phyloP scores from a whole-genome alignment of 2,888 invertebrate species.

The Caenorhabditis macrosperma region DNA sequence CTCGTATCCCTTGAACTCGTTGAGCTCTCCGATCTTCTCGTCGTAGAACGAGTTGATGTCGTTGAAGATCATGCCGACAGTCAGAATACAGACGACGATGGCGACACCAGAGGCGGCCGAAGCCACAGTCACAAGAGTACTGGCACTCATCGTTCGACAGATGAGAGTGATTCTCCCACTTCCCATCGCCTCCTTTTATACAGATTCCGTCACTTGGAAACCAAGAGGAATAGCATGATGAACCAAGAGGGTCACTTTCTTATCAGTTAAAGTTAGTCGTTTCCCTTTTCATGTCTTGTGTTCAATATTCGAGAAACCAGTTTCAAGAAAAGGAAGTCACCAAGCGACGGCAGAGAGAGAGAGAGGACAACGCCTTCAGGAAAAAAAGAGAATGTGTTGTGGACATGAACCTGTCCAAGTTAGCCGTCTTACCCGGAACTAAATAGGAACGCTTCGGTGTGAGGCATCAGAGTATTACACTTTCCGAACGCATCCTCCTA shows the following conservation, averaged over 20 bases:
- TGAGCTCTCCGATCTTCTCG: slow-evolving; percentile 63
- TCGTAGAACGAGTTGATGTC: slow-evolving; percentile 67
- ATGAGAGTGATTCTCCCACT: slow-evolving; percentile 35
- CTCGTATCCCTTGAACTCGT: slow-evolving; percentile 63
- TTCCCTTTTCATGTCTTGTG: slow-evolving; percentile 31
- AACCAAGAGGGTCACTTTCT: slow-evolving; percentile 12
- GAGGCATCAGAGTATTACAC: no score
- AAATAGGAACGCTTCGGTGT: slow-evolving; percentile 10
- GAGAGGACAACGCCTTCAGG: slow-evolving; percentile 39
- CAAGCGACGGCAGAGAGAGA: slow-evolving; percentile 20
- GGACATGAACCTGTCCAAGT: neutral
- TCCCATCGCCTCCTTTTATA: slow-evolving; percentile 21
- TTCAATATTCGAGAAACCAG: slow-evolving; percentile 49
- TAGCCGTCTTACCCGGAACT: neutral
- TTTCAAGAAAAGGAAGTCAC: slow-evolving; percentile 43
- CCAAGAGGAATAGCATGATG: slow-evolving; percentile 10
- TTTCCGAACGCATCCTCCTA: no score
- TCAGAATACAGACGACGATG: slow-evolving; percentile 58
- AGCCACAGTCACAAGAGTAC: slow-evolving; percentile 57
- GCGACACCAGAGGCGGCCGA: slow-evolving; percentile 61
- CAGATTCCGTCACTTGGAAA: slow-evolving; percentile 38
- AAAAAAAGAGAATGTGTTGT: slow-evolving; percentile 38
- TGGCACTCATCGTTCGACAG: slow-evolving; percentile 43
- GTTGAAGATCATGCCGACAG: slow-evolving; percentile 61
- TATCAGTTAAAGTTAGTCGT: slow-evolving; percentile 16